A percentile compares a stretch with the other conserved stretches of the same genome.
Evolutionary conservation across 2,888 invertebrate species (phyloP).

Genomic region (Idaea straminata): DNA sequence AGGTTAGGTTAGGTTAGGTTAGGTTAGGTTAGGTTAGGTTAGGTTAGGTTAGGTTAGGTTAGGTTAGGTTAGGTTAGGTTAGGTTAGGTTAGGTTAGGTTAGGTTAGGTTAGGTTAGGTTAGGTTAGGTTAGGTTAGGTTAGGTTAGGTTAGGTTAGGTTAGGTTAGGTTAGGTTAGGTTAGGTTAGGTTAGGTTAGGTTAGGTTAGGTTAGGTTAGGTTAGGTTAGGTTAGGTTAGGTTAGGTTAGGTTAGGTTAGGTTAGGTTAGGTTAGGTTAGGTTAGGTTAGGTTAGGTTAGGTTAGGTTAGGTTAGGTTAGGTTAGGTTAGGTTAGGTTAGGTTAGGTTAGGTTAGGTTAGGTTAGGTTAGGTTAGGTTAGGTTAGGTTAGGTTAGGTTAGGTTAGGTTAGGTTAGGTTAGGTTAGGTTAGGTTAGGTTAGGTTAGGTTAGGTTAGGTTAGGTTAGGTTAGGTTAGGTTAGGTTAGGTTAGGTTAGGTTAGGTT

Average conservation of each 20-base stretch:
- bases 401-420: slow-evolving; percentile 1
- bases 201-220: slow-evolving; percentile 1
- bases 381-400: slow-evolving; percentile 1
- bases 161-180: slow-evolving; percentile 1
- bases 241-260: slow-evolving; percentile 1
- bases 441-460: slow-evolving; percentile 1
- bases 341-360: slow-evolving; percentile 1
- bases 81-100: slow-evolving; percentile 1
- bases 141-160: slow-evolving; percentile 1
- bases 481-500: slow-evolving; percentile 1
- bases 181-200: slow-evolving; percentile 1
- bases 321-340: slow-evolving; percentile 1
- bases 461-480: slow-evolving; percentile 1
- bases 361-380: slow-evolving; percentile 1
- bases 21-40: slow-evolving; percentile 1
- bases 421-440: slow-evolving; percentile 1
- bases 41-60: slow-evolving; percentile 1
- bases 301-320: slow-evolving; percentile 1
- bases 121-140: slow-evolving; percentile 1
- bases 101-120: slow-evolving; percentile 1
- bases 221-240: slow-evolving; percentile 1
- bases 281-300: slow-evolving; percentile 1
- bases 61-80: slow-evolving; percentile 1
- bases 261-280: slow-evolving; percentile 1
- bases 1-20: slow-evolving; percentile 1